phyloP scores from a whole-genome alignment of 2,797 vertebrate genomes.

The Acestrorhynchus altus region DNA sequence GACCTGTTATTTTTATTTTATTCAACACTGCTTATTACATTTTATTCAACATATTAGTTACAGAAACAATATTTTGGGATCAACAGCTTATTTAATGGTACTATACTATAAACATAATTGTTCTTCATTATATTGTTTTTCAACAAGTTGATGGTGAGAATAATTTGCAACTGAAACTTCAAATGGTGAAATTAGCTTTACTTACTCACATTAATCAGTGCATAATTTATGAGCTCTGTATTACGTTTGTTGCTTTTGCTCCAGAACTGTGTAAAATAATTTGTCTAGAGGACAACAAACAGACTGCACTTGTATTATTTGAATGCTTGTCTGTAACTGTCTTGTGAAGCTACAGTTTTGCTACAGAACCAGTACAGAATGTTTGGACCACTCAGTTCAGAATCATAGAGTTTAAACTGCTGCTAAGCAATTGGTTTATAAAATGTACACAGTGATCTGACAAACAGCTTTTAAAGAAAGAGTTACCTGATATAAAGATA shows the following conservation, averaged over 20 bases:
- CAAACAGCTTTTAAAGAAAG: background rate
- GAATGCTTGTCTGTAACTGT: background rate
- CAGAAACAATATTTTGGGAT: too few species aligned
- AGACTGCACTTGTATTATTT: background rate
- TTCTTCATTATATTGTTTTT: too few species aligned
- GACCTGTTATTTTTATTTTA: background rate
- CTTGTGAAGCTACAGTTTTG: background rate
- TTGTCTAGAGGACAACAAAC: background rate
- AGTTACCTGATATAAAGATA: background rate
- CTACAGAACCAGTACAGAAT: background rate
- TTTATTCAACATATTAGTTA: too few species aligned
- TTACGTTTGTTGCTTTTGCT: background rate
- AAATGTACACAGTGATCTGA: background rate
- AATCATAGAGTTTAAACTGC: background rate
- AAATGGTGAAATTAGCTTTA: too few species aligned
- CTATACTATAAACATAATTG: too few species aligned
- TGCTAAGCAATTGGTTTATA: background rate
- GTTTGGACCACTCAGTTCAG: background rate
- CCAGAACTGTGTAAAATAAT: background rate
- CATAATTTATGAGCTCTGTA: background rate
- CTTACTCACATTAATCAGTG: too few species aligned
- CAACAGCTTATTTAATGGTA: too few species aligned
- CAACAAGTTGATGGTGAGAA: too few species aligned
- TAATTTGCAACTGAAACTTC: too few species aligned
- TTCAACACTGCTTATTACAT: background rate